phyloP scores from a whole-genome alignment of 2,113 vertebrate species.

The Tychaedon coryphoeus region DNA sequence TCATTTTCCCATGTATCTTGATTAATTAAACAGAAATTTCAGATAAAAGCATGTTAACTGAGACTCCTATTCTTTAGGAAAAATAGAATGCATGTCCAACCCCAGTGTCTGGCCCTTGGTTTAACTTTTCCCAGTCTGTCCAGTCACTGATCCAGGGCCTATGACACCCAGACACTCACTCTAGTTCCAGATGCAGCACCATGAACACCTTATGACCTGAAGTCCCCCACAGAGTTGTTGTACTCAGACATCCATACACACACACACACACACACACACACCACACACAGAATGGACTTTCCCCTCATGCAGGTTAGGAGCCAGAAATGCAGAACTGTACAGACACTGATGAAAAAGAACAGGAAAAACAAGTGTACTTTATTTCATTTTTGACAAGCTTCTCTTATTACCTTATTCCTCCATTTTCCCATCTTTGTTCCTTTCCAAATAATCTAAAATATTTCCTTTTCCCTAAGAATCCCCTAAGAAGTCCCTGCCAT shows the following conservation, averaged over 20 bases:
- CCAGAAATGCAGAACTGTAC: background rate
- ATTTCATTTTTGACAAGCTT: background rate
- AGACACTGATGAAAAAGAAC: background rate
- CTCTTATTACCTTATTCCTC: background rate
- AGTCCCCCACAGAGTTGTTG: background rate
- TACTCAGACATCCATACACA: background rate
- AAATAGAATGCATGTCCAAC: background rate
- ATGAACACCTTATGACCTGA: background rate
- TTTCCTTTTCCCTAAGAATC: background rate
- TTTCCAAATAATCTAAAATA: background rate
- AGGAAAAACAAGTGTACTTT: background rate
- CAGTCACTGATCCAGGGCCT: accelerated
- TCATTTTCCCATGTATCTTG: background rate
- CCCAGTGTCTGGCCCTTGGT: background rate
- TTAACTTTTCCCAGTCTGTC: background rate
- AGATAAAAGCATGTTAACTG: background rate
- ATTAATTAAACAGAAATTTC: background rate
- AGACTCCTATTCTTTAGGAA: background rate
- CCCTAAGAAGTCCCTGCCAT: background rate
- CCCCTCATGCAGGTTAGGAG: background rate
- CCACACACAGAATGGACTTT: background rate
- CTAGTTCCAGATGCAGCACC: background rate
- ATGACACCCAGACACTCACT: background rate
- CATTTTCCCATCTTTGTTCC: background rate
- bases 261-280: accelerated